Evolutionary conservation across 1,140 invertebrate species (phyloP), one percentile per base, ranked within the genome.

Genomic region (Halotydeus destructor): DNA sequence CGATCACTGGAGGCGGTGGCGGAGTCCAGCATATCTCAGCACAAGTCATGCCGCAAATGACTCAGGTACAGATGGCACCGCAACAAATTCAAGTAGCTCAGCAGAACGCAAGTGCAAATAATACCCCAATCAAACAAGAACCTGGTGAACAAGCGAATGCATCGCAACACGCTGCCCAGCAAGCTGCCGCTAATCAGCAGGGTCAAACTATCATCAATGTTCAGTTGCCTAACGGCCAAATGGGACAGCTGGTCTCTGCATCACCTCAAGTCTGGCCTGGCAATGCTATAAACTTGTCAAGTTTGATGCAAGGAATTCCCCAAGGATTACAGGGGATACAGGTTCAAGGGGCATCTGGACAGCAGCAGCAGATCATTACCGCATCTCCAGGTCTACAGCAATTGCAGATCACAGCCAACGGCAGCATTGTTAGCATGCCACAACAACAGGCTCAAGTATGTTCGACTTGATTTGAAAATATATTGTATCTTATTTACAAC

Each of bases 1-100:
- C 68, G 6, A 63, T 53, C 46, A n/a, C n/a, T n/a, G n/a, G n/a
- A n/a, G 56, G 68, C 52, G 71, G 57, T 49, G 60, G 41, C 12
- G 50, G 64, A 49, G 49, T 65, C 16, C 48, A 62, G n/a, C 45
- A 47, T 24, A 22, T 47, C 9, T 24, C 45, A 6, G 27, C 41
- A 11, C 45, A 47, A 40, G 41, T 47, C 2, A 28, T 47, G 34
- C 45, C 45, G 28, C 45, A 44, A 38, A n/a, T 46, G 9, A 21
- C 25, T 21, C 45, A 46, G 21, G 45, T 44, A 35, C 31, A 28
- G 19, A 27, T 25, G 26, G 16, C 18, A 22, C 6, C 14, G 27
- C 8, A 8, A 9, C 27, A 30, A 30, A 45, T 45, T 33, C 25
- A 45, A 45, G 36, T 45, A 30, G 31, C 43, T 5, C 43, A 45